Base-by-base conservation (phyloP, 2,797 vertebrate genomes). In the Sciurus vulgaris region DNA sequence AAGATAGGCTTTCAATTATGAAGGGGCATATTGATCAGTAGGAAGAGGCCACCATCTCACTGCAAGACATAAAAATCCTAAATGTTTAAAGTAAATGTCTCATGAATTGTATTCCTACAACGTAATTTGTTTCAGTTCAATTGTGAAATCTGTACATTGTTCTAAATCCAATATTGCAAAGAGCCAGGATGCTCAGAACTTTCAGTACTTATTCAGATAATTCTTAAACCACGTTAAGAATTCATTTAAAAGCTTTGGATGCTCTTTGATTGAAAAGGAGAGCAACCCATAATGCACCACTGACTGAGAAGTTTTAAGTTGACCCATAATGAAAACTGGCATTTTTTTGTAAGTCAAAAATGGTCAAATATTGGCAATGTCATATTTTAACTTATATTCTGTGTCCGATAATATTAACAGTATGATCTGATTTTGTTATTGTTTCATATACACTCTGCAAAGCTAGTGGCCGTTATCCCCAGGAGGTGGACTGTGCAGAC, bases 81-180 rank as follows among this genome's bases (percentile, higher is more conserved):
- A 18, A 6, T 65, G 72, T 67, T 67, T 95, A 41, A 97, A 90
- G 51, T 86, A 59, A 89, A 63, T 67, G 33, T 69, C 54, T 86
- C 59, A 76, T n/a, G 79, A 74, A 15, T 12, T 77, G 7, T 70
- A 59, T 65, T 89, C 22, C 51, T 51, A 49, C 33, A 26, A 28
- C 70, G 63, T 26, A 77, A 35, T 20, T 72, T 72, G 54, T 72
- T 79, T 51, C 69, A 56, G 8, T 69, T 72, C 51, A 38, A 59
- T 44, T 65, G 6, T 93, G 41, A 96, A 69, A 91, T 89, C 69
- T 90, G 6, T 6, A 44, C 26, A 1, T 9, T 69, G n/a, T 47
- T 96, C 70, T 86, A 93, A 96, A 83, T 61, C 41, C 14, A 86
- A 17, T 73, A n/a, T 26, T 15, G 10, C 83, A 78, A 86, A 89